Conservation (phyloP, 2,797 vertebrate genomes). For the Crenichthys baileyi region DNA sequence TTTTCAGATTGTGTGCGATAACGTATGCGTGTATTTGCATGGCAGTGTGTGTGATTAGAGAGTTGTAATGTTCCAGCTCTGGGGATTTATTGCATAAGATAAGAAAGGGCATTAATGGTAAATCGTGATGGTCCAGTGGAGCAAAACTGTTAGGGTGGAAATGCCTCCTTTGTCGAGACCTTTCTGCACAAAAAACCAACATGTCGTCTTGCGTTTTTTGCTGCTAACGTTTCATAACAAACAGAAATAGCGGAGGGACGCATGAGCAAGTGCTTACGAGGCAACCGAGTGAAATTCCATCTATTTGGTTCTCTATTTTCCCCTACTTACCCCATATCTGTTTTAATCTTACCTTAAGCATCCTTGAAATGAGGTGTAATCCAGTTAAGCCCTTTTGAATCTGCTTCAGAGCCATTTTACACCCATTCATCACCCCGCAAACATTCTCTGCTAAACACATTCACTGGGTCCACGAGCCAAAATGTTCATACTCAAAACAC, state of each 20-base stretch:
- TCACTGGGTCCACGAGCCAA: slow-evolving; percentile 59
- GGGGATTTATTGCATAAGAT: slow-evolving; percentile 74
- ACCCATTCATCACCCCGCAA: slow-evolving; percentile 66
- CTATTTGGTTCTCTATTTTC: slow-evolving; percentile 79
- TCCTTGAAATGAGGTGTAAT: slow-evolving; percentile 84
- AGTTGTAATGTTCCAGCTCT: slow-evolving; percentile 73
- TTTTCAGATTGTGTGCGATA: slow-evolving; percentile 65
- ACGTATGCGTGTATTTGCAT: slow-evolving; percentile 44
- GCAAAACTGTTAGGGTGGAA: slow-evolving; percentile 65
- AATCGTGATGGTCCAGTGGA: slow-evolving; percentile 67
- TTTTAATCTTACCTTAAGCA: slow-evolving; percentile 85
- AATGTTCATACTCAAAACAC: slow-evolving; percentile 31
- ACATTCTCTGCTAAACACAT: slow-evolving; percentile 60
- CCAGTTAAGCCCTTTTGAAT: slow-evolving; percentile 82
- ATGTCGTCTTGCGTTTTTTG: slow-evolving; percentile 34
- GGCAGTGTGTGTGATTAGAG: slow-evolving; percentile 68
- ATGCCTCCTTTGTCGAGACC: slow-evolving; percentile 30
- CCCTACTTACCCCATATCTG: slow-evolving; percentile 78
- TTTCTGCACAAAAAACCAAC: slow-evolving; percentile 36
- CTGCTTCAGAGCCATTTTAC: slow-evolving; percentile 73
- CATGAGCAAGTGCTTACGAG: slow-evolving; percentile 55
- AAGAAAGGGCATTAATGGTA: slow-evolving; percentile 71
- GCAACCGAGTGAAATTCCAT: slow-evolving; percentile 67
- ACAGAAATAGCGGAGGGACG: slow-evolving; percentile 38
- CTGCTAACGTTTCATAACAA: slow-evolving; percentile 31